Base-by-base conservation (phyloP, 2,888 invertebrate species). In the Pseudococcus jackbeardsleyi region DNA sequence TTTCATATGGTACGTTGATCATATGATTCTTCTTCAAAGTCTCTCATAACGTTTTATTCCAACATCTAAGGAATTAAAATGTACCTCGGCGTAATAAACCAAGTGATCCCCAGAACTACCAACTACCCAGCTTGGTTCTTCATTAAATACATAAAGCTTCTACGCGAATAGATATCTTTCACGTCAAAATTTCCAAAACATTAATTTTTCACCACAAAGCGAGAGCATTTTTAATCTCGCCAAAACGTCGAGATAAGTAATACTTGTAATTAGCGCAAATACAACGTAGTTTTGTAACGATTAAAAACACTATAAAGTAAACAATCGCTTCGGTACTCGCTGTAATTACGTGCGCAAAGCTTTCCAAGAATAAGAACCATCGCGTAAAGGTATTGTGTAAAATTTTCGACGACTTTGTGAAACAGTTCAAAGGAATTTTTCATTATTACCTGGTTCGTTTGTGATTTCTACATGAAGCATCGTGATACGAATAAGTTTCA, bases 211-310 rank as follows among this genome's bases (percentile, higher is more conserved):
- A 72, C 26, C 33, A 39, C 72, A 72, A 72, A 72, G 72, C 12
- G 9, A 33, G n/a, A 22, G 9, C 17, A 72, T 72, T 72, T 72
- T 72, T 72, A 72, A 72, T 72, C 33, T 72, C 33, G 33, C 33
- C 33, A 39, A 72, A 72, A 72, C 33, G 72, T 33, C 72, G 26
- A 72, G 33, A 72, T 17, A 72, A 72, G 64, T 64, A 64, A 72
- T 72, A 39, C 72, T 72, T 72, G 72, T 72, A 72, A 72, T 72
- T 72, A 72, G 33, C 33, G 72, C 72, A 72, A 72, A 72, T 72
- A 39, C 42, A 42, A 42, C 64, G 64, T 64, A 11, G 72, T 72
- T 72, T 72, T 33, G 72, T 72, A 72, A 72, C 72, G 72, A 72
- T 72, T 72, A 72, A 72, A 33, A 72, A 26, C 39, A 19, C 33